Conservation (phyloP, 2,888 invertebrate genomes). For the Aphidius colemani region DNA sequence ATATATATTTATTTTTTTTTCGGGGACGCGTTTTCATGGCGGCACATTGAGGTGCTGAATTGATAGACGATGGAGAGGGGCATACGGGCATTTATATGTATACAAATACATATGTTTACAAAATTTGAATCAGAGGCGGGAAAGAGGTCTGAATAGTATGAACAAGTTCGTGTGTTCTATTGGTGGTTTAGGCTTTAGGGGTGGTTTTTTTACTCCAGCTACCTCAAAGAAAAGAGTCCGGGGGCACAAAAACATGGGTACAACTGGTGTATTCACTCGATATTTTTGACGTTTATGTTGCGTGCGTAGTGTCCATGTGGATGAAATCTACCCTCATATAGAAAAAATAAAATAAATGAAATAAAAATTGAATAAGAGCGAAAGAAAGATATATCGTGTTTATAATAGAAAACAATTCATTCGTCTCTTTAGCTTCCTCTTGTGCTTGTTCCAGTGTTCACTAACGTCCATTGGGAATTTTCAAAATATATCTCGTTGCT, state of each 20-base stretch:
- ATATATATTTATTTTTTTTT: too few species aligned
- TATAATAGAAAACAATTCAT: conserved; percentile 51
- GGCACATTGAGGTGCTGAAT: conserved; percentile 17
- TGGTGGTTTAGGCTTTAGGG: conserved; percentile 51
- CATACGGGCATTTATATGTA: conserved; percentile 14
- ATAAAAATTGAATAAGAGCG: conserved; percentile 24
- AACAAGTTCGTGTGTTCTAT: conserved; percentile 43
- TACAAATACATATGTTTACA: conserved; percentile 27
- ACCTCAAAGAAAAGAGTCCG: conserved; percentile 50
- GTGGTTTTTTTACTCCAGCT: conserved; percentile 55
- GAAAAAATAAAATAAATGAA: conserved; percentile 9
- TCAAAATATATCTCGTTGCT: conserved; percentile 49
- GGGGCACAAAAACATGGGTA: conserved; percentile 26
- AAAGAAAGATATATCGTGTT: conserved; percentile 28
- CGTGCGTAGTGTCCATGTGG: conserved; percentile 32
- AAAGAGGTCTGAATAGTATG: conserved; percentile 37
- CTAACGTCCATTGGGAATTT: conserved; percentile 50
- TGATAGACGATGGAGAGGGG: conserved; percentile 26
- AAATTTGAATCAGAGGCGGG: conserved; percentile 24
- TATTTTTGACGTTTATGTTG: conserved; percentile 14
- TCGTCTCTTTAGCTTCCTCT: conserved; percentile 20
- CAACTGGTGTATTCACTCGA: too few species aligned
- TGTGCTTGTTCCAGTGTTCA: not conserved
- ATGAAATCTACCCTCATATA: conserved; percentile 41
- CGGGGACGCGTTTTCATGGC: conserved; percentile 20